Evolutionary conservation across 2,113 vertebrate species (phyloP).

Genomic region (Dicerorhinus sumatrensis): DNA sequence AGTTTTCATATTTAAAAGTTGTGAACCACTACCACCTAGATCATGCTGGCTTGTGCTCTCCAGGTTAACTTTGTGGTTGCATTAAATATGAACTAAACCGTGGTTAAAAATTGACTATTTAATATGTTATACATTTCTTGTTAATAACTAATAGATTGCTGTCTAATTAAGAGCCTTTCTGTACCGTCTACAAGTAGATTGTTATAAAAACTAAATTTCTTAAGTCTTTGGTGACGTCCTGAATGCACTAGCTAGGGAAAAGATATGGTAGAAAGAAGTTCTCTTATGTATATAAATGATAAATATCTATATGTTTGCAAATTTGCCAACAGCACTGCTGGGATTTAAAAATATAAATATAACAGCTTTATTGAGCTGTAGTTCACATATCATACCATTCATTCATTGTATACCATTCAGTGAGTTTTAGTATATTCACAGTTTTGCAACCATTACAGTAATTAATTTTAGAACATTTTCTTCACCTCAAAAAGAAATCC

Average conservation of each 20-base stretch:
- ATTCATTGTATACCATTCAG: background rate
- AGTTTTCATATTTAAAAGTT: constrained; percentile 29
- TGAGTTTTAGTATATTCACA: background rate
- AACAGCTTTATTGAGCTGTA: background rate
- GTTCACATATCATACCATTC: background rate
- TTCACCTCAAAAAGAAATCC: background rate
- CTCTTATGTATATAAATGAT: background rate
- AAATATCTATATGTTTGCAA: background rate
- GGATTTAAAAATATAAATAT: background rate
- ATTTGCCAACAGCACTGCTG: background rate
- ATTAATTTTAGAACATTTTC: constrained; percentile 8
- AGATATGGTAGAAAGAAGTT: background rate
- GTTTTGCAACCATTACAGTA: background rate
- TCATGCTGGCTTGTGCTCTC: background rate
- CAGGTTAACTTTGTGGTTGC: background rate
- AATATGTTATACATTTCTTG: background rate
- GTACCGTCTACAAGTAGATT: background rate
- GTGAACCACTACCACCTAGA: background rate
- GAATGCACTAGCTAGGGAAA: background rate
- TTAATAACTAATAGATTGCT: constrained; percentile 34
- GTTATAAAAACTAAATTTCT: background rate
- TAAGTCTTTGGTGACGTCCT: constrained; percentile 12
- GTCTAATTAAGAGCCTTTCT: constrained; percentile 1
- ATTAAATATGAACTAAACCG: constrained; percentile 18
- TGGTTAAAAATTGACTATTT: background rate